Evolutionary conservation across 2,113 vertebrate genomes (phyloP).

Genomic region (Bambusicola thoracicus): DNA sequence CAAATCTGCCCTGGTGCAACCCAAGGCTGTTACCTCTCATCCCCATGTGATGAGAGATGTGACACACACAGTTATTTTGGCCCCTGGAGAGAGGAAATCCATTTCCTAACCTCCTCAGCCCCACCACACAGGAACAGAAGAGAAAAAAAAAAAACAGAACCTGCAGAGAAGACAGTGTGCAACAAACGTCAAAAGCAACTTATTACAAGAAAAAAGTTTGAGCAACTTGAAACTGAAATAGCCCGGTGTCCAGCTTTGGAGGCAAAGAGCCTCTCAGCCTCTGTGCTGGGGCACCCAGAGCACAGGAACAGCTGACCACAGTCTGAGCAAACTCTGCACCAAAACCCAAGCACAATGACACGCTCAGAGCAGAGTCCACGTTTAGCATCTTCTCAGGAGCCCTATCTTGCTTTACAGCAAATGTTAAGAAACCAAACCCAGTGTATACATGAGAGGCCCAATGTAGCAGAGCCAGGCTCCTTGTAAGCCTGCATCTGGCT

Average conservation of each 20-base stretch:
- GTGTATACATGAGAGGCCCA: neutral
- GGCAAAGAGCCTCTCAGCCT: fast-evolving
- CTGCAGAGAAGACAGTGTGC: neutral
- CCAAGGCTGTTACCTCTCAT: too few species aligned
- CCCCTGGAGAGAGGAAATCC: neutral
- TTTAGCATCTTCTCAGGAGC: neutral
- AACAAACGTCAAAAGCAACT: slow-evolving; percentile 20
- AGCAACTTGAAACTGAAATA: slow-evolving; percentile 50
- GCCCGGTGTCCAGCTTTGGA: neutral
- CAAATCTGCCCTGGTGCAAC: too few species aligned
- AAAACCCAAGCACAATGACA: neutral
- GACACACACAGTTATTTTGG: neutral
- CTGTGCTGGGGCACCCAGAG: neutral
- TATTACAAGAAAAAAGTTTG: slow-evolving; percentile 26
- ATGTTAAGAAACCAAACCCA: neutral
- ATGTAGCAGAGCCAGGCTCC: neutral
- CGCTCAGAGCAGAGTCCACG: neutral
- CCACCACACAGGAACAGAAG: slow-evolving; percentile 40
- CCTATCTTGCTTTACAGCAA: neutral
- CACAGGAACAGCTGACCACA: fast-evolving
- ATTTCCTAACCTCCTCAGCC: slow-evolving; percentile 33
- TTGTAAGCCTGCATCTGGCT: neutral
- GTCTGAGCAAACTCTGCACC: neutral
- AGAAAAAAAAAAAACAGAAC: slow-evolving; percentile 41
- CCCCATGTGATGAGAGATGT: too few species aligned